Conservation (phyloP, 2,797 vertebrate species). For the Falco peregrinus region DNA sequence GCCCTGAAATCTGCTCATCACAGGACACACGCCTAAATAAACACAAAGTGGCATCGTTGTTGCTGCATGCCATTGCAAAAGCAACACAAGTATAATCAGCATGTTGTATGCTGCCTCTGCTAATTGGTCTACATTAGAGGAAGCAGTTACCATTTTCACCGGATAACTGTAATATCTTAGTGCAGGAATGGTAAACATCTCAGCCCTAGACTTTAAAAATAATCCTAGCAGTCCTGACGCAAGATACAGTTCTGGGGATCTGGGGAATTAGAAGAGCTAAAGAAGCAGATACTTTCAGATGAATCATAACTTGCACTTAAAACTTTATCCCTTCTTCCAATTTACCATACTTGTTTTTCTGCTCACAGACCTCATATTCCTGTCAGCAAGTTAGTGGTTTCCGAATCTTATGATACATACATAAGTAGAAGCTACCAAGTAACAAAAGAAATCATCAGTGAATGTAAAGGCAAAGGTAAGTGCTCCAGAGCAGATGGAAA, state of each 20-base stretch:
- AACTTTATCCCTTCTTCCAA: background rate
- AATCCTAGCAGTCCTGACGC: background rate
- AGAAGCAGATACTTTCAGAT: background rate
- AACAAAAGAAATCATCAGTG: slow-evolving; percentile 92
- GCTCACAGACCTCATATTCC: slow-evolving; percentile 93
- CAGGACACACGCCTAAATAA: too few species aligned
- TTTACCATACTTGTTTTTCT: background rate
- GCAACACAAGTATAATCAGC: background rate
- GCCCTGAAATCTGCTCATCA: background rate
- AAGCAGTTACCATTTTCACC: background rate
- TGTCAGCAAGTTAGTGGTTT: slow-evolving; percentile 89
- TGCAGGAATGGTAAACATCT: background rate
- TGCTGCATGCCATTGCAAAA: background rate
- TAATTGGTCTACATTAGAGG: background rate
- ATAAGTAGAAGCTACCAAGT: slow-evolving; percentile 98
- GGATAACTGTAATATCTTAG: background rate
- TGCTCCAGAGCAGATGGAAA: background rate
- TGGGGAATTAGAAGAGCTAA: background rate
- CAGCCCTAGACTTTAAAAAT: background rate
- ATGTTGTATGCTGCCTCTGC: rapidly evolving
- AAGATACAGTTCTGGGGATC: background rate
- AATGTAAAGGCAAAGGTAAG: slow-evolving; percentile 94
- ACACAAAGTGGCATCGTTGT: rapidly evolving
- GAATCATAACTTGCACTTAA: background rate
- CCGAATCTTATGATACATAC: slow-evolving; percentile 95